A percentile compares a stretch with the other conserved stretches of the same genome.
Conservation (phyloP, 2,888 invertebrate species). For the Scelioninae gen. 1 region DNA sequence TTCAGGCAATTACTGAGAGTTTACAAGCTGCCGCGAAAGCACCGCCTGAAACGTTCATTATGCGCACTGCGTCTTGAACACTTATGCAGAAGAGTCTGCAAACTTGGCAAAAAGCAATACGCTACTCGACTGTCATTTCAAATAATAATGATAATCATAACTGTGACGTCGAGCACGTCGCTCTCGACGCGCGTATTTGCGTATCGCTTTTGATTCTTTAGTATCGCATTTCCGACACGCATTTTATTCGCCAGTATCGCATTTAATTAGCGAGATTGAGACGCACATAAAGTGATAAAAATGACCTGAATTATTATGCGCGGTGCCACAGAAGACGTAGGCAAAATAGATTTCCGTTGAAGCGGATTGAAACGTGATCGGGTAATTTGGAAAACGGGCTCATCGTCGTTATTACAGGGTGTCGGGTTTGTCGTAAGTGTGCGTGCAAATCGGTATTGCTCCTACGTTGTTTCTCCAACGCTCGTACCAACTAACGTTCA, state of each 20-base stretch:
- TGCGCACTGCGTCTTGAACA: conserved; percentile 64
- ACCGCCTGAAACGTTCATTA: conserved; percentile 68
- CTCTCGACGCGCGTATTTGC: conserved; percentile 4
- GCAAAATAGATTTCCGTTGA: conserved; percentile 14
- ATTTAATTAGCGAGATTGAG: conserved; percentile 59
- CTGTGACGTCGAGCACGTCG: conserved; percentile 42
- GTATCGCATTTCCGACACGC: conserved; percentile 5
- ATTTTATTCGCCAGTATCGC: background rate
- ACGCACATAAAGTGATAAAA: conserved; percentile 10
- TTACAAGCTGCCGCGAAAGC: conserved; percentile 69
- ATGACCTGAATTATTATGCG: conserved; percentile 2
- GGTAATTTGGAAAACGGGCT: conserved; percentile 41
- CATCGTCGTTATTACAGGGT: conserved; percentile 27
- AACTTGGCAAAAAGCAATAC: conserved; percentile 66
- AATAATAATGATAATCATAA: conserved; percentile 64
- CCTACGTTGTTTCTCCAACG: no score
- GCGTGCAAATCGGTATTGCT: no score
- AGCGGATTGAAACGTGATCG: conserved; percentile 38
- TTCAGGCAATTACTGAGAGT: conserved; percentile 66
- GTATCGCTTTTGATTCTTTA: conserved; percentile 21
- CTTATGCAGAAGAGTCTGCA: conserved; percentile 63
- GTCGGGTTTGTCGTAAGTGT: conserved; percentile 10
- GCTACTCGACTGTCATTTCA: conserved; percentile 59
- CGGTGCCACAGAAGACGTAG: background rate
- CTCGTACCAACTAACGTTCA: no score